Evolutionary conservation across 2,797 vertebrate species (phyloP), one percentile per base, ranked within the genome.

Genomic region (Malacoctenus gilli): DNA sequence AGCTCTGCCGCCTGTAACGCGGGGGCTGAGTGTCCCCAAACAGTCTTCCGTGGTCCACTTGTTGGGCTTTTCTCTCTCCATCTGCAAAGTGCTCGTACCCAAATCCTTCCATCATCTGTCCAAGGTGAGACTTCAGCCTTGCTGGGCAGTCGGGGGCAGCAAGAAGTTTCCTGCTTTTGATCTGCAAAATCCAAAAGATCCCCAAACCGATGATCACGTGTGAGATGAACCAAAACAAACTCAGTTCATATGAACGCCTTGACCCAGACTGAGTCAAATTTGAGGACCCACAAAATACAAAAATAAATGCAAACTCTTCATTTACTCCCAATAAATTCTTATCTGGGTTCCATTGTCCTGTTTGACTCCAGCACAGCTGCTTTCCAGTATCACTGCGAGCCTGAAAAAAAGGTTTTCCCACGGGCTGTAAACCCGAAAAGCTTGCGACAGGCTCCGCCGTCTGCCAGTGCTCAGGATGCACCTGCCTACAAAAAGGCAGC

Each of bases 401-500:
- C 43, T 19, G 53, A 46, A 8, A n/a, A n/a, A n/a, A 40, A 52
- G 43, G 72, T 62, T 56, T 83, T 60, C 71, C 59, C 8, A 60
- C 47, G 35, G n/a, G 70, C 49, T 58, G 43, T 13, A 50, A 54
- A 21, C 31, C 14, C 25, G 44, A 22, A 61, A 71, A 23, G 11
- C n/a, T 38, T 16, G 40, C 38, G 49, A 39, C 53, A 52, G 48
- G 16, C 46, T 57, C 11, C 66, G 59, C 51, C 31, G 40, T 77
- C 67, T 78, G 75, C 68, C 79, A 42, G 63, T 59, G 40, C 51
- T 57, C 79, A 71, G 77, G 85, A 82, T 64, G 79, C 87, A 90
- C 89, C 90, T 92, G 90, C 80, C 78, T 72, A 59, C 52, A 72
- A 70, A 71, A 67, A 75, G 72, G 59, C 77, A 60, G 75, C 65